Evolutionary conservation across 2,888 invertebrate genomes (phyloP).

Genomic region (Syrista parreyssii): DNA sequence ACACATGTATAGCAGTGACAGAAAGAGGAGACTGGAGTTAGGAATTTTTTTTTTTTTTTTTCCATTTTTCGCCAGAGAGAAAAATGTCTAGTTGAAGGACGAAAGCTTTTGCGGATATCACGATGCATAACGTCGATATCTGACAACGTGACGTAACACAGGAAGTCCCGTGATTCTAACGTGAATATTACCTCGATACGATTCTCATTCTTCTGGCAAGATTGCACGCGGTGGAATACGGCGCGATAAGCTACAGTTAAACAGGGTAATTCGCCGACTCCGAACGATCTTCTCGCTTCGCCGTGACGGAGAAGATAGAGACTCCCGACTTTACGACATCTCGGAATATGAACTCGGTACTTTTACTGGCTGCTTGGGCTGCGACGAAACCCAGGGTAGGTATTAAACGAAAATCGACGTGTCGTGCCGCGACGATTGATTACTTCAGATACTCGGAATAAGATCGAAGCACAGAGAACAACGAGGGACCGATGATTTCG

Average conservation of each 20-base stretch:
- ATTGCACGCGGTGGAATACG: neutral
- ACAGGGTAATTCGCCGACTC: neutral
- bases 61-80: neutral
- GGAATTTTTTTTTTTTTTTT: neutral
- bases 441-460: neutral
- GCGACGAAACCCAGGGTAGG: neutral
- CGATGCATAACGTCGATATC: neutral
- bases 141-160: neutral
- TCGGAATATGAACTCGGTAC: neutral
- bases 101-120: neutral
- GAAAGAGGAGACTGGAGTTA: neutral
- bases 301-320: neutral
- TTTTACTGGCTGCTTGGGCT: neutral
- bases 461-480: neutral
- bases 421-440: neutral
- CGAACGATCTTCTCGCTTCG: neutral
- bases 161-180: neutral
- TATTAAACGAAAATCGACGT: neutral
- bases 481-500: neutral
- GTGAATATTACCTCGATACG: neutral
- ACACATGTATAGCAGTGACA: neutral
- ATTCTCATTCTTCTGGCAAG: neutral
- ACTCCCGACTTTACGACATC: neutral
- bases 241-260: neutral
- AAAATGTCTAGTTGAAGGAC: neutral